phyloP scores from a whole-genome alignment of 2,113 vertebrate genomes.

The Actenoides lindsayi region DNA sequence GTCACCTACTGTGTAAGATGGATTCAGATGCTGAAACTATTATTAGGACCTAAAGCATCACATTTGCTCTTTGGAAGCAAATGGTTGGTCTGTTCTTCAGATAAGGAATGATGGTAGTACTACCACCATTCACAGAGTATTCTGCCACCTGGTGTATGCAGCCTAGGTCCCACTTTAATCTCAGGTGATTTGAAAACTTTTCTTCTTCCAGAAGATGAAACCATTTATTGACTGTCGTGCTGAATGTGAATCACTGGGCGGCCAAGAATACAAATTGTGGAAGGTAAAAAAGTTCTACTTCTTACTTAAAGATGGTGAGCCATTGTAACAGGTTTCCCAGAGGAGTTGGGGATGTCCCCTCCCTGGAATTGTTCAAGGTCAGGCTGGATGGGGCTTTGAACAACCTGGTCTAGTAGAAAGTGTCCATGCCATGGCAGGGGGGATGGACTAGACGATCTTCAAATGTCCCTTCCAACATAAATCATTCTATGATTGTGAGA shows the following conservation, averaged over 20 bases:
- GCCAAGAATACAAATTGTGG: not conserved
- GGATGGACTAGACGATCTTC: not conserved
- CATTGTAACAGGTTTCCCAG: not conserved
- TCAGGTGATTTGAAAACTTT: not conserved
- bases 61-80: not conserved
- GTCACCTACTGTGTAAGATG: not conserved
- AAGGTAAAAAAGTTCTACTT: not conserved
- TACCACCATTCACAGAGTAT: not conserved
- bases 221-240: not conserved
- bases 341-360: not conserved
- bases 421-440: not conserved
- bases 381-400: not conserved
- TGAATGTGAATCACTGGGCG: not conserved
- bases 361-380: not conserved
- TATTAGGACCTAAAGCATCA: not conserved
- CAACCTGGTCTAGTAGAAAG: not conserved
- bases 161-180: not conserved
- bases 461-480: not conserved
- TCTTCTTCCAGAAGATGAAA: not conserved
- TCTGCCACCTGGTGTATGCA: not conserved
- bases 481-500: not conserved
- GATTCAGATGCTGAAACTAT: not conserved
- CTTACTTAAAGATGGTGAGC: not conserved
- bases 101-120: not conserved
- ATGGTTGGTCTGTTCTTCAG: not conserved